Percentiles rank a stretch among this genome's conserved stretches.
Conservation (phyloP, 2,797 vertebrate genomes). For the Orestias chungarensis region DNA sequence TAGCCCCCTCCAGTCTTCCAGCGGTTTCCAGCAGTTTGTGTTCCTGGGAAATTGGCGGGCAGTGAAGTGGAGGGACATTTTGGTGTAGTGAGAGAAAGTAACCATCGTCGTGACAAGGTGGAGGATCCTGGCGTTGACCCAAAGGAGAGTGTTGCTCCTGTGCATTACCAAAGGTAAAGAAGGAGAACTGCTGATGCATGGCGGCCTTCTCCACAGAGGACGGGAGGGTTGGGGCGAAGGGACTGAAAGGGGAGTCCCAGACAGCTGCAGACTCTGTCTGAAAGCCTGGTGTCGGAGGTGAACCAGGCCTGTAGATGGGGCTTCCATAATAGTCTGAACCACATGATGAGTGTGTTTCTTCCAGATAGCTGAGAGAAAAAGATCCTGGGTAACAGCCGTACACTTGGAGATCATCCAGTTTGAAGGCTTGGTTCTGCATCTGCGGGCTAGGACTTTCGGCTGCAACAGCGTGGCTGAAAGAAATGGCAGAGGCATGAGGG, state of each 20-base stretch:
- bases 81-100: constrained; percentile 71
- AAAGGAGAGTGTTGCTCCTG: constrained; percentile 73
- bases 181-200: constrained; percentile 82
- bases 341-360: constrained; percentile 92
- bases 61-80: constrained; percentile 75
- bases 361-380: constrained; percentile 85
- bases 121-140: constrained; percentile 68
- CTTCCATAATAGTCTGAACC: constrained; percentile 95
- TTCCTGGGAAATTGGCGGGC: constrained; percentile 78
- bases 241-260: constrained; percentile 90
- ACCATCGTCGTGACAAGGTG: constrained; percentile 59
- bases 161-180: constrained; percentile 80
- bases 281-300: constrained; percentile 87
- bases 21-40: constrained; percentile 79
- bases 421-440: constrained; percentile 83
- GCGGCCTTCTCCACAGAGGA: constrained; percentile 85
- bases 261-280: constrained; percentile 81
- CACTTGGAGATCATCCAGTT: constrained; percentile 93
- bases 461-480: constrained; percentile 47
- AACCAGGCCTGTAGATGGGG: constrained; percentile 86
- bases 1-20: constrained; percentile 70
- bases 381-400: constrained; percentile 93
- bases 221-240: constrained; percentile 81
- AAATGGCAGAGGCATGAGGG: constrained; percentile 53
- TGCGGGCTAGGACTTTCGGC: constrained; percentile 63